phyloP scores from a whole-genome alignment of 2,113 vertebrate species.

The Pituophis catenifer region DNA sequence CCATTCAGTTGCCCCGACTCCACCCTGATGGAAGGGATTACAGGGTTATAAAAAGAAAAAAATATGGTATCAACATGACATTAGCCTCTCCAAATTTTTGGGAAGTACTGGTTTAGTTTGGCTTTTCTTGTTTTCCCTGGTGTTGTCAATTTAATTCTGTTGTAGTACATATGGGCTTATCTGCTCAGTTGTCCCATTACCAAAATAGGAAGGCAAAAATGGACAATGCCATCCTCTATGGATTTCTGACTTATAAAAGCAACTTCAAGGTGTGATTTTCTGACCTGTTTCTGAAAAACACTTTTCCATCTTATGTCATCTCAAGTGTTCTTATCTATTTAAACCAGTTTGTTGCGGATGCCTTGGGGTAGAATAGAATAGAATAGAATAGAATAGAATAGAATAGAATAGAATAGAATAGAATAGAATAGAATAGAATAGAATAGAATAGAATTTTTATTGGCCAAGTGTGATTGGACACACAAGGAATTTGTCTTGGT shows the following conservation, averaged over 20 bases:
- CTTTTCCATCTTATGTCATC: neutral
- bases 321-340: neutral
- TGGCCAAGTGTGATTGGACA: no score
- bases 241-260: neutral
- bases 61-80: neutral
- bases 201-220: neutral
- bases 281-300: neutral
- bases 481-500: no score
- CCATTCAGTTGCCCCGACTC: neutral
- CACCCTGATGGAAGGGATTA: neutral
- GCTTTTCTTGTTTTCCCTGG: neutral
- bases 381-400: no score
- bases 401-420: neutral
- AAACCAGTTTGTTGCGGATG: neutral
- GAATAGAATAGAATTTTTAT: no score
- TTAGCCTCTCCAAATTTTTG: neutral
- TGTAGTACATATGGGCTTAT: neutral
- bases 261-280: neutral
- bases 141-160: neutral
- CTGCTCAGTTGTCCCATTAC: neutral
- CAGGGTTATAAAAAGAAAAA: neutral
- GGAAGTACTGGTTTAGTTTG: neutral
- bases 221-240: neutral
- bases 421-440: neutral
- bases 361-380: neutral